These are phyloP conservation scores for Carcinoscorpius rotundicauda DNA, from an alignment of 1,140 invertebrate genomes.

Conservation along the genomic window DNA sequence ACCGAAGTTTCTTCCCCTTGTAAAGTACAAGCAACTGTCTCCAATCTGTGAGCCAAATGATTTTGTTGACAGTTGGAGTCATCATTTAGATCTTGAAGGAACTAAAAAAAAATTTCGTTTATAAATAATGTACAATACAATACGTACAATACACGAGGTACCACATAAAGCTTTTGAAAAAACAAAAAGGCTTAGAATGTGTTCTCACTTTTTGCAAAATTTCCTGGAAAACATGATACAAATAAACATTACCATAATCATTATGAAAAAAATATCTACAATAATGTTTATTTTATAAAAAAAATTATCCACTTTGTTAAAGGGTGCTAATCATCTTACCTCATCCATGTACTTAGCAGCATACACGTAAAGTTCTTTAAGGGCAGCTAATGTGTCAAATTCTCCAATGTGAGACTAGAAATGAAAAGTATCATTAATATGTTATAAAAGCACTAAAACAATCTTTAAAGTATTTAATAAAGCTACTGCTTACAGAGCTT, in stretches of 20 bases:
- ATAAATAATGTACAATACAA: constrained; percentile 6
- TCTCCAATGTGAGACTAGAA: constrained; percentile 23
- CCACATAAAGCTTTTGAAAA: background rate
- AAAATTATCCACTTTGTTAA: background rate
- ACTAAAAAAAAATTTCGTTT: constrained; percentile 38
- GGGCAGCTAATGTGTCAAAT: constrained; percentile 24
- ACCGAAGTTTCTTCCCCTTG: constrained; percentile 36
- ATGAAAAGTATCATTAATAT: background rate
- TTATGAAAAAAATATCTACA: constrained; percentile 4
- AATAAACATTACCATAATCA: background rate
- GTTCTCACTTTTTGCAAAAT: background rate
- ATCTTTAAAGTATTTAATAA: background rate
- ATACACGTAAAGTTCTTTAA: constrained; percentile 28
- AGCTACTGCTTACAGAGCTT: background rate
- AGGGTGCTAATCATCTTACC: constrained; percentile 22
- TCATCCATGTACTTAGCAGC: constrained; percentile 25
- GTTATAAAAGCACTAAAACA: background rate
- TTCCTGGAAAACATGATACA: background rate
- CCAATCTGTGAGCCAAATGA: constrained; percentile 74
- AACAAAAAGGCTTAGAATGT: background rate
- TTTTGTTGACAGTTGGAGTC: constrained; percentile 70
- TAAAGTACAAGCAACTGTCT: constrained; percentile 77
- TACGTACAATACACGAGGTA: no score
- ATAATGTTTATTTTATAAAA: background rate
- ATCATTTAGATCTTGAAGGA: constrained; percentile 64